These are phyloP conservation scores for Dendrolimus pini DNA, from an alignment of 2,888 invertebrate species.

Conservation along the genomic window DNA sequence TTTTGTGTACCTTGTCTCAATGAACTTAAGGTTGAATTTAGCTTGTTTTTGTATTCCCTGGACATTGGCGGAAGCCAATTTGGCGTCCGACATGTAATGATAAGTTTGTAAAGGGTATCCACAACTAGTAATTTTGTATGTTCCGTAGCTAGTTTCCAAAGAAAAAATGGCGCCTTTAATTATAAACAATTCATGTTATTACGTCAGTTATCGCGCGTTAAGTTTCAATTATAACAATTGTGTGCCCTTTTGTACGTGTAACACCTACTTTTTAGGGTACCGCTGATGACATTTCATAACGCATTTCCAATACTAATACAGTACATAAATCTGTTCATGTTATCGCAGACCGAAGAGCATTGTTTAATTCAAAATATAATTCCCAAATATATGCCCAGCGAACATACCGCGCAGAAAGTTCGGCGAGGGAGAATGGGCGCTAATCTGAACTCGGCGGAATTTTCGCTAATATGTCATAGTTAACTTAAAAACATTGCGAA, in stretches of 20 bases:
- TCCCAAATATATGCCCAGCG: no score
- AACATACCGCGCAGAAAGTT: no score
- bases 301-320: conserved; percentile 16
- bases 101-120: conserved; percentile 25
- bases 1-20: not conserved
- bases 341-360: no score
- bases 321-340: no score
- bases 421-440: no score
- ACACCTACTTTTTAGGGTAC: conserved; percentile 21
- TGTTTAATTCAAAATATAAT: no score
- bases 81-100: conserved; percentile 23
- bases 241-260: conserved; percentile 24
- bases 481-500: no score
- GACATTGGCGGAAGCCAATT: conserved; percentile 1
- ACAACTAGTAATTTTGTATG: conserved; percentile 52
- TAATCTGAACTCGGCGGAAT: no score
- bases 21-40: not conserved
- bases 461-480: no score
- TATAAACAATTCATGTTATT: conserved; percentile 43
- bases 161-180: conserved; percentile 50
- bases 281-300: conserved; percentile 12
- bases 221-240: conserved; percentile 45
- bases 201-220: conserved; percentile 39
- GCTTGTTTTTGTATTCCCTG: conserved; percentile 3
- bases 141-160: conserved; percentile 36